Base-by-base conservation (phyloP, 2,888 invertebrate species). In the Papilio protenor region DNA sequence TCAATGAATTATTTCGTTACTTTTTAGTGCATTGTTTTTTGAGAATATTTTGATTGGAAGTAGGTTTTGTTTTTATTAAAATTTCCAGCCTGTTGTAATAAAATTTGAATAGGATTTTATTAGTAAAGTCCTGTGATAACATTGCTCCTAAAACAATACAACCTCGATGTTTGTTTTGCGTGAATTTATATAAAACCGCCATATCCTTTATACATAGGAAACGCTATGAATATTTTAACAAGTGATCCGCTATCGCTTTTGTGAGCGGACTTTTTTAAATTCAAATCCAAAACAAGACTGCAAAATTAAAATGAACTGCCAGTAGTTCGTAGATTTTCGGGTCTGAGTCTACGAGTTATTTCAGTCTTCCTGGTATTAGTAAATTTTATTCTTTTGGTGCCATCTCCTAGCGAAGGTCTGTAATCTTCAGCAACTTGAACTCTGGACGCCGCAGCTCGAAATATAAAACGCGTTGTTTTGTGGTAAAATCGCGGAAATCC, bases 71-170 rank as follows among this genome's bases (percentile, higher is more conserved):
- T 27, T 27, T 27, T 27, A 2, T 27, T 27, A 27, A n/a, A n/a
- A 27, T 27, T 27, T 27, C 33, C 61, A 61, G 61, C 16, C 5
- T 16, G 33, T 27, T 61, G 33, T 61, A 61, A 27, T 57, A 57
- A 57, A 57, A 61, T 61, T 8, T 33, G 33, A 33, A 40, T 40
- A 40, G 33, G 33, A 33, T 33, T 40, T 40, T 40, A 40, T 33
- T 33, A 59, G n/a, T 12, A 61, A 16, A 27, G 27, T 14, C 61
- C 61, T 61, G 61, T 61, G 33, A 61, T 33, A 61, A 61, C 27
- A 61, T 40, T 14, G 61, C 14, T 14, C 61, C 61, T 61, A 33
- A 61, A 61, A 61, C 33, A 61, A 61, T 61, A 61, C 61, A 33
- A 61, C 61, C 61, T 61, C 33, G 11, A 11, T 27, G 61, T 27